phyloP scores from a whole-genome alignment of 2,113 vertebrate genomes.

The Coreoperca whiteheadi region DNA sequence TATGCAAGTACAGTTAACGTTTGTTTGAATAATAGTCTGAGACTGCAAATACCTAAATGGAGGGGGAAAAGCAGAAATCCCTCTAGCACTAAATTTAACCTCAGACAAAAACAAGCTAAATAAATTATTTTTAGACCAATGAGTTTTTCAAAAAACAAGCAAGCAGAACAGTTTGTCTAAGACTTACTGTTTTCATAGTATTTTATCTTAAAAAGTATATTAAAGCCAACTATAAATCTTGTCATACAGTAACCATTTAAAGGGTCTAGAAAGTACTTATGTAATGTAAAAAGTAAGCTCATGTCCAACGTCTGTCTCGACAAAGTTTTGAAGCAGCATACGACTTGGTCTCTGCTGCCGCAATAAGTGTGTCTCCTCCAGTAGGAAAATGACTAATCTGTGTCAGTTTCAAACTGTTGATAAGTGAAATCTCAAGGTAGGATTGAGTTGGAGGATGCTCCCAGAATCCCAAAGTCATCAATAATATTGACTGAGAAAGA shows the following conservation, averaged over 20 bases:
- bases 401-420: slow-evolving; percentile 50
- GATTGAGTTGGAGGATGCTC: slow-evolving; percentile 52
- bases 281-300: slow-evolving; percentile 20
- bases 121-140: slow-evolving; percentile 37
- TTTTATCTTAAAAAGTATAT: background rate
- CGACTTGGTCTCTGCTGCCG: slow-evolving; percentile 6
- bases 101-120: slow-evolving; percentile 32
- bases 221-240: background rate
- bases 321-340: slow-evolving; percentile 21
- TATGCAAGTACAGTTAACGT: slow-evolving; percentile 23
- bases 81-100: slow-evolving; percentile 16
- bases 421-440: slow-evolving; percentile 49
- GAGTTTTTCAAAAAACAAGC: slow-evolving; percentile 37
- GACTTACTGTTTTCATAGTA: background rate
- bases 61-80: slow-evolving; percentile 9
- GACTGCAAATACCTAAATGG: slow-evolving; percentile 5
- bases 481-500: slow-evolving; percentile 61
- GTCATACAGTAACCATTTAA: slow-evolving; percentile 26
- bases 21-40: slow-evolving; percentile 19
- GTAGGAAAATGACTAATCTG: slow-evolving; percentile 48
- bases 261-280: slow-evolving; percentile 47
- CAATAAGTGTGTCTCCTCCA: slow-evolving; percentile 18
- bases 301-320: slow-evolving; percentile 6
- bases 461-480: slow-evolving; percentile 61
- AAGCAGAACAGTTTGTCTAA: slow-evolving; percentile 4